Evolutionary conservation across 2,113 vertebrate species (phyloP), one percentile per base, ranked within the genome.

Genomic region (Murina feae): DNA sequence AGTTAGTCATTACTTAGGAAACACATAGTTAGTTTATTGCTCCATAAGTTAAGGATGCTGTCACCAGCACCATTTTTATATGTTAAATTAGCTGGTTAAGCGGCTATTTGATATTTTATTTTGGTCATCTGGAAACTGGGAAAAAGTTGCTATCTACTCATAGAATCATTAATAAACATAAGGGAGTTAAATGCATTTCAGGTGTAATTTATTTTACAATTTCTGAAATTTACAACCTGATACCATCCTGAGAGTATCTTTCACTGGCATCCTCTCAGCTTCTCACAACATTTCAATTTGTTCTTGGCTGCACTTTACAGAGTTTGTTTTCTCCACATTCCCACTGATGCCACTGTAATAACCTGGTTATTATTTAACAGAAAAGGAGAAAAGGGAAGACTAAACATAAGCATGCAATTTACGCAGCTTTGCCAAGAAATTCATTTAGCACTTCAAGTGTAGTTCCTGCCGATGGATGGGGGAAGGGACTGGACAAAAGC

Each of bases 251-350:
- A 47, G n/a, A 30, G 32, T 86, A 53, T 53, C 39, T 90, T 83
- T 74, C 12, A 10, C 18, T 32, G 42, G 30, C 6, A 16, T 63
- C 37, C 63, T 74, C 60, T 78, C 58, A 30, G 30, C 11, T 72
- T 66, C 35, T 93, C 75, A 55, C 1, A 86, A 83, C 14, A 63
- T 69, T 92, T 90, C 76, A 65, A 87, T 88, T 95, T 87, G 49
- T 84, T 95, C 49, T 92, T 85, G 7, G 21, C 20, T 86, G 21
- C 9, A 89, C 16, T 66, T 90, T 63, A 78, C 49, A 78, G 68
- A 65, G 25, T 95, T 86, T 68, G 30, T 78, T 94, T 88, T 30
- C 32, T 79, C 20, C 14, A 39, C 6, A 78, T 63, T 88, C 53
- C 39, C 94, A 66, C 28, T 9, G 55, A 58, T 25, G 23, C 55